Percentiles rank a stretch among this genome's conserved stretches.
Evolutionary conservation across 2,888 invertebrate genomes (phyloP).

Genomic region (Orthosia gracilis): DNA sequence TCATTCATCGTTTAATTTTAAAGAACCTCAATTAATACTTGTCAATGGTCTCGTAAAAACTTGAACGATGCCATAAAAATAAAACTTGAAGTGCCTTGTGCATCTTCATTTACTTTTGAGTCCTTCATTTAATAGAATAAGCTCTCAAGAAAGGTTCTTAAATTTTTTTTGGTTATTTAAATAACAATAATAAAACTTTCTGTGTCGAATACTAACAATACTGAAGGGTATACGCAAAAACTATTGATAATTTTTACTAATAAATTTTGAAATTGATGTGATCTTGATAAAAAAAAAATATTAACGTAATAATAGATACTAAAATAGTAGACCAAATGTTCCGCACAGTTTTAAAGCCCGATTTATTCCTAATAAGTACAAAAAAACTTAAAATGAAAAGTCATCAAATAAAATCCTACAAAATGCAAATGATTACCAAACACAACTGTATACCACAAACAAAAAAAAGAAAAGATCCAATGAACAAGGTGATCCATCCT

Average conservation of each 20-base stretch:
- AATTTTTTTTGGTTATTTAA: background rate
- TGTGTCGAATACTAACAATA: no score
- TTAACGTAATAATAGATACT: no score
- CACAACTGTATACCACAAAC: background rate
- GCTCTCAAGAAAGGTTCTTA: background rate
- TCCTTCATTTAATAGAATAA: constrained; percentile 13
- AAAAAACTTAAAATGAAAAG: background rate
- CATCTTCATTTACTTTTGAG: constrained; percentile 33
- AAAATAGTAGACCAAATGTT: no score
- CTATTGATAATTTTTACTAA: no score
- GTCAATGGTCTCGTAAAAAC: constrained; percentile 45
- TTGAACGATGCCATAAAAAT: constrained; percentile 38
- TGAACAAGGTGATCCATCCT: constrained; percentile 8
- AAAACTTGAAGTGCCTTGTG: constrained; percentile 26
- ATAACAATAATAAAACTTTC: no score
- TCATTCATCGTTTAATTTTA: constrained; percentile 37
- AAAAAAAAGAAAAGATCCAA: constrained; percentile 1
- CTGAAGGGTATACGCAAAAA: background rate
- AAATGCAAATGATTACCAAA: constrained; percentile 6
- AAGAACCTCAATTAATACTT: constrained; percentile 49
- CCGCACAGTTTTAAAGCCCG: no score
- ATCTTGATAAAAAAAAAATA: no score
- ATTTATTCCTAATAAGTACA: background rate
- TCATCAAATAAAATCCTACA: background rate
- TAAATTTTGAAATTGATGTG: no score